These are phyloP conservation scores for Chaetodon trifascialis DNA, from an alignment of 2,113 vertebrate genomes.

Conservation along the genomic window DNA sequence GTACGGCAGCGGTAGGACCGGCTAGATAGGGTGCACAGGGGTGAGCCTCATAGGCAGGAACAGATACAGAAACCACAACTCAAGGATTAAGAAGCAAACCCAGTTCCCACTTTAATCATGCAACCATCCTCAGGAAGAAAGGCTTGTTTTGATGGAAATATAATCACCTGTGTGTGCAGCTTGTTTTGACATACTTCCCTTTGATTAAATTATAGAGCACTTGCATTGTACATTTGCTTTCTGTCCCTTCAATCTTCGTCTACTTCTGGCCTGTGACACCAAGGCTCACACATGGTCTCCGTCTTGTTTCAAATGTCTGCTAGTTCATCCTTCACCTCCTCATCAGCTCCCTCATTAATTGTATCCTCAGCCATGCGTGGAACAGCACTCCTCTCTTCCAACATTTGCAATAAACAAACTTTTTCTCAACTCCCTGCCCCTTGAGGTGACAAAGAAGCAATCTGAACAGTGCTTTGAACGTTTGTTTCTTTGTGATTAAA, in stretches of 20 bases:
- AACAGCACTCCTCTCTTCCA: constrained; percentile 15
- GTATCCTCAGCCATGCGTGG: not conserved
- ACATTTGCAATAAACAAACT: constrained; percentile 43
- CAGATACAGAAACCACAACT: constrained; percentile 6
- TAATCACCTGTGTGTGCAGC: constrained; percentile 26
- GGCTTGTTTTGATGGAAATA: constrained; percentile 46
- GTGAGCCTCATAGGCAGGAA: constrained; percentile 28
- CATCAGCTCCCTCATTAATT: constrained; percentile 39
- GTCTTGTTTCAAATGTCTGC: constrained; percentile 14
- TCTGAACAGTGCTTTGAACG: constrained; percentile 47
- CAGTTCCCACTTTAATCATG: constrained; percentile 59
- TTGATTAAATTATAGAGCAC: constrained; percentile 62
- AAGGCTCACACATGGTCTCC: constrained; percentile 26
- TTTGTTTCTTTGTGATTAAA: constrained; percentile 66
- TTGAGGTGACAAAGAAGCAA: constrained; percentile 25
- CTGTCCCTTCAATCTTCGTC: constrained; percentile 45
- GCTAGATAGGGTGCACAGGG: constrained; percentile 58
- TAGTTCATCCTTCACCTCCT: not conserved
- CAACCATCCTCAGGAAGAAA: not conserved
- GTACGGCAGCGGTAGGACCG: not conserved
- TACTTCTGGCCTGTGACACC: constrained; percentile 13
- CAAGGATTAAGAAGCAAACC: constrained; percentile 27
- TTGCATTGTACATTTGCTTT: constrained; percentile 50
- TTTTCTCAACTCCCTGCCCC: constrained; percentile 23
- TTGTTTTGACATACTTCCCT: constrained; percentile 50